Evolutionary conservation across 2,888 invertebrate species (phyloP).

Genomic region (Epicampocera succincta): DNA sequence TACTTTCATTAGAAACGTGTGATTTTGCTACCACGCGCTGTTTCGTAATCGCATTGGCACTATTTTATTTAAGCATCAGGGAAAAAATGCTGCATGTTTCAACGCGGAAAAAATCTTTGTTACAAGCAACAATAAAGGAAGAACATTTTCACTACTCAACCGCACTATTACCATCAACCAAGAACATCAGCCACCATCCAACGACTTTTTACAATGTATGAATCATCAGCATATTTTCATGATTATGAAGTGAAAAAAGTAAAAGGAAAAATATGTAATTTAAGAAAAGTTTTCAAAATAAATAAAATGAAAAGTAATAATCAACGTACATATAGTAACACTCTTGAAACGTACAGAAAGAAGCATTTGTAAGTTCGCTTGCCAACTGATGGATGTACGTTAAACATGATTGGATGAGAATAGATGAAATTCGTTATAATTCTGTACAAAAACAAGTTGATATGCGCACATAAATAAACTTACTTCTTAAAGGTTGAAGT

Average conservation of each 20-base stretch:
- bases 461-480: background rate
- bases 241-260: constrained; percentile 32
- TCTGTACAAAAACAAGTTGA: constrained; percentile 14
- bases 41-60: no score
- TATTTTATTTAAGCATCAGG: no score
- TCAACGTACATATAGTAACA: constrained; percentile 20
- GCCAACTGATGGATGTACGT: background rate
- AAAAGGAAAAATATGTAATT: no score
- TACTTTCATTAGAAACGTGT: no score
- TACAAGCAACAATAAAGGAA: constrained; percentile 18
- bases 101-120: background rate
- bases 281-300: constrained; percentile 1
- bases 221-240: constrained; percentile 57
- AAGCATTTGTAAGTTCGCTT: background rate
- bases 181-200: constrained; percentile 24
- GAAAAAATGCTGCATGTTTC: no score
- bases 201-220: constrained; percentile 52
- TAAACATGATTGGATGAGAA: background rate
- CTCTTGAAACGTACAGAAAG: constrained; percentile 21
- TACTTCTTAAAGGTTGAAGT: no score
- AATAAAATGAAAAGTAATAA: constrained; percentile 30
- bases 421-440: constrained; percentile 33
- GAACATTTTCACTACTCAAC: constrained; percentile 10
- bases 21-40: no score
- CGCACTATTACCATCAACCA: constrained; percentile 9